Evolutionary conservation across 92 coral and sea anemone genomes (phyloP), one percentile per base, ranked within the genome.

Genomic region (Bergia puertoricense): DNA sequence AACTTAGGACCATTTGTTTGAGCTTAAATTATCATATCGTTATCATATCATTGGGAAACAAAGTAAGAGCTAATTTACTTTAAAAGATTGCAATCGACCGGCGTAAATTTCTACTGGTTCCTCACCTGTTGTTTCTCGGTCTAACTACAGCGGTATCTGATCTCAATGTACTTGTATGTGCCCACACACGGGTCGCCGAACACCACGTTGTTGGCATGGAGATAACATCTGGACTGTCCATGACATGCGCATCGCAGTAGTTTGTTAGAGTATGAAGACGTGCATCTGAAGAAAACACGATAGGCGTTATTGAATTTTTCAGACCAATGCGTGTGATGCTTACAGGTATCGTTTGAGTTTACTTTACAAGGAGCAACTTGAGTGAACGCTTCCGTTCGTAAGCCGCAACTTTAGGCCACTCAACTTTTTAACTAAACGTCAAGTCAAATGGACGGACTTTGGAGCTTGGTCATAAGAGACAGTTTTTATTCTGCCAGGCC

Each of bases 181-280:
- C 91, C 91, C 2, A 23, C 39, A 22, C 93, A 91, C 0, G 93
- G 93, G 38, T 91, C 91, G n/a, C 93, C 93, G 45, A 88, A 91
- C 48, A 91, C 91, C 8, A 51, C 80, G 75, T 91, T 91, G 81
- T 78, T 91, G 77, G 93, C 89, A 79, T 74, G 89, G 16, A 91
- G 86, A 50, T 76, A 90, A 59, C 93, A 91, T 37, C 65, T 43
- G 86, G 77, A 50, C 50, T 75, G 88, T 7, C 93, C 84, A 67
- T 91, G 86, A 77, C 93, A 91, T 48, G 93, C 93, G 74, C 93
- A 88, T 15, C 91, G 93, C 42, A 91, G 82, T 50, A 91, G 80
- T 41, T 46, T 71, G 46, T 67, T 73, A 18, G 93, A 80, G 37
- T 75, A 62, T 23, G 86, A 42, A 23, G 93, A 91, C 3, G 18